Evolutionary conservation across 2,888 invertebrate species (phyloP).

Genomic region (Sceliomorpha sp.): DNA sequence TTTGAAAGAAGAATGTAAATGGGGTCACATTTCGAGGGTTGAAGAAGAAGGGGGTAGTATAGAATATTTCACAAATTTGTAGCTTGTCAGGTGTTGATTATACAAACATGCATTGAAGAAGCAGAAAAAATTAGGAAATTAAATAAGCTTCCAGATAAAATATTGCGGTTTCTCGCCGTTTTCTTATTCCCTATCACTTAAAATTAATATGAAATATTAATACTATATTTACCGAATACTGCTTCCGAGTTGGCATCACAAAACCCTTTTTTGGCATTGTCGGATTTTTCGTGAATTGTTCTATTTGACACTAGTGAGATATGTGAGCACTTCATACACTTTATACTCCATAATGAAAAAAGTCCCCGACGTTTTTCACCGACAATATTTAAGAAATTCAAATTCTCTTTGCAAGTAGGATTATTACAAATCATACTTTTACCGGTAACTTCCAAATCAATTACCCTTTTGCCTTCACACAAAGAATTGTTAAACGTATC

Average conservation of each 20-base stretch:
- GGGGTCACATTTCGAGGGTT: too few relatives aligned
- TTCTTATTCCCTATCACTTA: too few relatives aligned
- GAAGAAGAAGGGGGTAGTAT: too few relatives aligned
- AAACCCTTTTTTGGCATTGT: conserved; percentile 1
- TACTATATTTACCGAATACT: conserved; percentile 27
- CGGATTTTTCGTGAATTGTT: conserved; percentile 7
- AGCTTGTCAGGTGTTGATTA: too few relatives aligned
- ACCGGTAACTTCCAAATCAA: conserved; percentile 14
- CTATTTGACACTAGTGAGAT: conserved; percentile 14
- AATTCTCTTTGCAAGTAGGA: conserved; percentile 11
- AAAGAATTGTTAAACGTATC: too few relatives aligned
- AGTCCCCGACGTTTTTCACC: conserved; percentile 22
- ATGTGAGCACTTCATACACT: conserved; percentile 12
- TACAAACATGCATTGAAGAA: too few relatives aligned
- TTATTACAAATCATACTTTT: conserved; percentile 16
- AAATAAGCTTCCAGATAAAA: too few relatives aligned
- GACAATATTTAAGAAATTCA: conserved; percentile 14
- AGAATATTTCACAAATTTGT: too few relatives aligned
- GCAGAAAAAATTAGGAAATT: too few relatives aligned
- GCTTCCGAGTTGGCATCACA: conserved; percentile 24
- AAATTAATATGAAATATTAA: conserved; percentile 6
- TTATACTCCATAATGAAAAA: conserved; percentile 15
- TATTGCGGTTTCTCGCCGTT: too few relatives aligned
- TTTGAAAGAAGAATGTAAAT: too few relatives aligned
- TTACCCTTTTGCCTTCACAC: conserved; percentile 16